phyloP scores from a whole-genome alignment of 2,113 vertebrate genomes.

The Aspidoscelis tigris region DNA sequence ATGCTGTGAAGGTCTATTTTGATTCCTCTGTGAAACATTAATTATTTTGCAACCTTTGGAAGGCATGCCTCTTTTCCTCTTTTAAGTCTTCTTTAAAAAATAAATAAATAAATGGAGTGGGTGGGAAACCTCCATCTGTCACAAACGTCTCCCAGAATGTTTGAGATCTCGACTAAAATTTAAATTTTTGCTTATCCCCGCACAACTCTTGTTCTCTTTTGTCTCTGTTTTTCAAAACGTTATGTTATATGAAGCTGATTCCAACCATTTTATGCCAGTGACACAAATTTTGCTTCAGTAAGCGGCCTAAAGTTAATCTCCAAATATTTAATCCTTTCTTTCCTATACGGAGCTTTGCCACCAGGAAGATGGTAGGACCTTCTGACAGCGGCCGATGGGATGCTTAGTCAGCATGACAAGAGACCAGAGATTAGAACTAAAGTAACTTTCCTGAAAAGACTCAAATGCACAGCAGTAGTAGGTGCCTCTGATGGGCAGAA shows the following conservation, averaged over 20 bases:
- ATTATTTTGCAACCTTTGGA: conserved; percentile 15
- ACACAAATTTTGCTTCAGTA: neutral
- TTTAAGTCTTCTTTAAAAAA: neutral
- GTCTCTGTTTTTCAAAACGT: neutral
- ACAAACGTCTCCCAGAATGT: neutral
- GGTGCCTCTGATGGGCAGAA: neutral
- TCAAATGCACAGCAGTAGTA: accelerated
- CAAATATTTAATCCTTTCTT: neutral
- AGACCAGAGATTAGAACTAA: neutral
- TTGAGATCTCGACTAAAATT: neutral
- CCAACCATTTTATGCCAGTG: neutral
- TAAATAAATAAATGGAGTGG: neutral
- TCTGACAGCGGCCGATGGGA: neutral
- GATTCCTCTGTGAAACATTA: conserved; percentile 20
- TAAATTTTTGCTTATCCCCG: neutral
- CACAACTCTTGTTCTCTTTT: neutral
- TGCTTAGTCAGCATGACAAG: neutral
- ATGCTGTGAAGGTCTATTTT: conserved; percentile 26
- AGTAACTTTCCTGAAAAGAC: neutral
- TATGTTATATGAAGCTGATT: neutral
- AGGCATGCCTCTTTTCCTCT: conserved; percentile 9
- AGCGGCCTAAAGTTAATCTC: neutral
- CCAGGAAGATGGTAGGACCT: neutral
- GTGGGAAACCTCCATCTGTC: conserved; percentile 19
- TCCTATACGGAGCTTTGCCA: neutral